phyloP scores from a whole-genome alignment of 2,113 vertebrate species.

The Blennius ocellaris region DNA sequence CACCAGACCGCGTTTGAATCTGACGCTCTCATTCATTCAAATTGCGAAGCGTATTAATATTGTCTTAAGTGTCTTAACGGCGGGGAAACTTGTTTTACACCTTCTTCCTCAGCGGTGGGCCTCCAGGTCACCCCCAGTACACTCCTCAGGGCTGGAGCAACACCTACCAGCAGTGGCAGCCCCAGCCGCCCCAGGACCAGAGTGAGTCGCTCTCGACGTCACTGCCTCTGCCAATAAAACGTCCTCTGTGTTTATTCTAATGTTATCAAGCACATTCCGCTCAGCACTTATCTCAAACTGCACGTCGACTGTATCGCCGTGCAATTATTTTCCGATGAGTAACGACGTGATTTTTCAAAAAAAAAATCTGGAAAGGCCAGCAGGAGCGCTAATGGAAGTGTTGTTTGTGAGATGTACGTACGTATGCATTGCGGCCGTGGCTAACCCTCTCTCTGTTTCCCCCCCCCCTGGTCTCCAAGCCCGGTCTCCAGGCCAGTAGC shows the following conservation, averaged over 20 bases:
- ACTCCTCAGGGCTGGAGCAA: constrained; percentile 91
- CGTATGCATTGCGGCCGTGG: not conserved
- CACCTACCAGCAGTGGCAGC: constrained; percentile 92
- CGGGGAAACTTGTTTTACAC: too few species aligned
- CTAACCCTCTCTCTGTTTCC: constrained; percentile 12
- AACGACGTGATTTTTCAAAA: constrained; percentile 11
- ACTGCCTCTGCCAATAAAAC: too few species aligned
- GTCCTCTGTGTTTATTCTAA: not conserved
- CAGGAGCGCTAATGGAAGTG: constrained; percentile 56
- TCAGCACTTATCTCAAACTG: not conserved
- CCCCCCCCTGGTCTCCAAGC: constrained; percentile 61
- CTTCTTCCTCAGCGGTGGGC: constrained; percentile 66
- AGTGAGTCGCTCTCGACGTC: constrained; percentile 79
- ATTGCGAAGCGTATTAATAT: too few species aligned
- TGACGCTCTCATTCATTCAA: too few species aligned
- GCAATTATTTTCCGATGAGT: constrained; percentile 30
- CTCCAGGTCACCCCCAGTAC: constrained; percentile 82
- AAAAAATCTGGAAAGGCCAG: constrained; percentile 34
- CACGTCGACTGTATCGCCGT: constrained; percentile 3
- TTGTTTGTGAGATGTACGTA: constrained; percentile 56
- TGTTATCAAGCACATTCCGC: not conserved
- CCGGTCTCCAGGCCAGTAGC: constrained; percentile 69
- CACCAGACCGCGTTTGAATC: too few species aligned
- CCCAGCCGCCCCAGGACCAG: constrained; percentile 89
- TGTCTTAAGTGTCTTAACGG: too few species aligned